Percentiles rank a stretch among this genome's conserved stretches.
phyloP scores from a whole-genome alignment of 2,113 vertebrate species.

The Chlorodrepanis virens region DNA sequence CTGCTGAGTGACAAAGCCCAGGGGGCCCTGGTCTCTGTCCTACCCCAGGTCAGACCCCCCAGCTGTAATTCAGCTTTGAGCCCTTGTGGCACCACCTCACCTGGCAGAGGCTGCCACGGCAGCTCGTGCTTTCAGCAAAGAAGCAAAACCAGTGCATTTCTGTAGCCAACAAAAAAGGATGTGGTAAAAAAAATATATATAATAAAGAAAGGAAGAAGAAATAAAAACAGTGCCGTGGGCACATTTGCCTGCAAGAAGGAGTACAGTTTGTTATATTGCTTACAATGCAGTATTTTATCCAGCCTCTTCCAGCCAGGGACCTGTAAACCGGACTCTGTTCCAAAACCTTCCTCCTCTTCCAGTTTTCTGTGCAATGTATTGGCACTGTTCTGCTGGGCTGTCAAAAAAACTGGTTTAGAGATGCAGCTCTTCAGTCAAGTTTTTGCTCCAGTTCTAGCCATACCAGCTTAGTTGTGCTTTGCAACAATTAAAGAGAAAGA shows the following conservation, averaged over 20 bases:
- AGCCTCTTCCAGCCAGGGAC: slow-evolving; percentile 84
- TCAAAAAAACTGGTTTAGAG: slow-evolving; percentile 84
- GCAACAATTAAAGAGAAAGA: slow-evolving; percentile 28
- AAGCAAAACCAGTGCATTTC: slow-evolving; percentile 64
- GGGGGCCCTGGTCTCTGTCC: slow-evolving; percentile 6
- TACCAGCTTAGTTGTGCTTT: slow-evolving; percentile 10
- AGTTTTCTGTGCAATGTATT: slow-evolving; percentile 80
- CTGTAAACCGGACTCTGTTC: slow-evolving; percentile 83
- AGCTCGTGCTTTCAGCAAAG: slow-evolving; percentile 62
- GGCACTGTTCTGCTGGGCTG: slow-evolving; percentile 82
- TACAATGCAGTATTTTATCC: slow-evolving; percentile 86
- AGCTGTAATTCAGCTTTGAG: not conserved
- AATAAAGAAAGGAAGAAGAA: slow-evolving; percentile 28
- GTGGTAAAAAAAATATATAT: slow-evolving; percentile 44
- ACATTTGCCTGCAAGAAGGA: slow-evolving; percentile 76
- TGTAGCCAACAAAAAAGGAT: slow-evolving; percentile 70
- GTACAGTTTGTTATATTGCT: slow-evolving; percentile 85
- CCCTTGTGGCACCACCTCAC: not conserved
- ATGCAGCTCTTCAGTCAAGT: slow-evolving; percentile 78
- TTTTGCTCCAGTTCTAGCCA: slow-evolving; percentile 72
- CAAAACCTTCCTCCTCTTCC: slow-evolving; percentile 86
- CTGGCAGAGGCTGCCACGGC: slow-evolving; percentile 61
- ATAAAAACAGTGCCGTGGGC: slow-evolving; percentile 66
- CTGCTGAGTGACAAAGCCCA: not conserved
- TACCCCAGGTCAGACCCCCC: slow-evolving; percentile 27